Conservation (phyloP, 2,113 vertebrate species). For the Drymodes brunneopygia region DNA sequence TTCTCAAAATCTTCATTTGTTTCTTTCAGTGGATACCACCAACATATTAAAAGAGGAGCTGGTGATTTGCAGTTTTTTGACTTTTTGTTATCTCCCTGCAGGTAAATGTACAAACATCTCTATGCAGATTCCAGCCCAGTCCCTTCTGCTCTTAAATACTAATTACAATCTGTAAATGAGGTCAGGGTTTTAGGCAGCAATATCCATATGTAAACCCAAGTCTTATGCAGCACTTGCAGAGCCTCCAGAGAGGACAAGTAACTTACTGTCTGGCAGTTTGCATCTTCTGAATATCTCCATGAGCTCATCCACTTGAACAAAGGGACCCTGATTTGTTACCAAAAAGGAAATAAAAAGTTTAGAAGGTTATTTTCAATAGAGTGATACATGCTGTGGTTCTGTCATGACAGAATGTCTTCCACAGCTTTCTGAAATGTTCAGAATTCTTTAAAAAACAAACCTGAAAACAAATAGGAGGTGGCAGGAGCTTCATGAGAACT, state of each 20-base stretch:
- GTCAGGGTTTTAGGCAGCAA: not conserved
- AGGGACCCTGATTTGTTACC: constrained; percentile 83
- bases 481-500: constrained; percentile 95
- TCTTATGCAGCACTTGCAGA: not conserved
- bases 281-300: constrained; percentile 96
- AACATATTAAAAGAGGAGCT: not conserved
- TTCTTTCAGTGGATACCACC: not conserved
- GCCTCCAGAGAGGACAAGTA: not conserved
- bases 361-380: not conserved
- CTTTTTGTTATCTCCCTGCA: not conserved
- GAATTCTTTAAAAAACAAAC: constrained; percentile 73
- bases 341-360: not conserved
- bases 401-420: not conserved
- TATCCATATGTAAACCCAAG: not conserved
- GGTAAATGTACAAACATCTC: not conserved
- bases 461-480: constrained; percentile 92
- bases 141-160: not conserved
- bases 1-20: not conserved
- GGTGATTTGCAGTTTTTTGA: not conserved
- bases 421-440: not conserved
- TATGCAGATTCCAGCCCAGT: not conserved
- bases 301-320: constrained; percentile 98
- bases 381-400: not conserved
- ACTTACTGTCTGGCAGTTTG: constrained; percentile 95
- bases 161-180: not conserved